Evolutionary conservation across 2,888 invertebrate species (phyloP).

Genomic region (Hypomecis punctinalis): DNA sequence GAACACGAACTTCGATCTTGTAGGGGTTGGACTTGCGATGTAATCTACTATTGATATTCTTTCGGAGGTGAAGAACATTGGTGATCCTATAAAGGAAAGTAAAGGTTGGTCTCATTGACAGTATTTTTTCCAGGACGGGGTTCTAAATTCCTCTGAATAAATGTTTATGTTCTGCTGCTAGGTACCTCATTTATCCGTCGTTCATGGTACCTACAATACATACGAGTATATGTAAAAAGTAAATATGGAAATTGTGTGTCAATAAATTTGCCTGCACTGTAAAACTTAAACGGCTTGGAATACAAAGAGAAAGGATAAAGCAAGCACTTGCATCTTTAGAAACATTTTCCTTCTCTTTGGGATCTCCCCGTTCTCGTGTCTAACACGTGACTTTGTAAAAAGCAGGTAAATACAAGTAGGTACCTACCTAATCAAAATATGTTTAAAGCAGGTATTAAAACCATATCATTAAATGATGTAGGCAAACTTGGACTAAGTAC

Average conservation of each 20-base stretch:
- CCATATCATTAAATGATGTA: not conserved
- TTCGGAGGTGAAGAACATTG: slow-evolving; percentile 87
- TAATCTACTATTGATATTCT: slow-evolving; percentile 87
- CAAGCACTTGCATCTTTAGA: not conserved
- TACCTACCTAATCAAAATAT: not conserved
- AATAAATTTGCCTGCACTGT: not conserved
- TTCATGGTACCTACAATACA: too few relatives aligned
- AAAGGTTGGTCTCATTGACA: too few relatives aligned
- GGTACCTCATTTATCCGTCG: too few relatives aligned
- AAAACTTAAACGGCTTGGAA: not conserved
- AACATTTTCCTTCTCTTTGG: slow-evolving; percentile 10
- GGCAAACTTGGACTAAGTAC: too few relatives aligned
- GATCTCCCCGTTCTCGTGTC: slow-evolving; percentile 1
- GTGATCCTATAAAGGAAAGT: slow-evolving; percentile 77
- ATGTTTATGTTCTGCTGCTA: too few relatives aligned
- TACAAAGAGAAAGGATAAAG: slow-evolving; percentile 1
- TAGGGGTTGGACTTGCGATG: slow-evolving; percentile 88
- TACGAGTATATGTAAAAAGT: too few relatives aligned
- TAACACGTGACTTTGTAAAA: not conserved
- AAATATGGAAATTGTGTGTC: too few relatives aligned
- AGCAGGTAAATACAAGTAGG: not conserved
- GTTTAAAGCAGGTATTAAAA: not conserved
- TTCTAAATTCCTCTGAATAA: too few relatives aligned
- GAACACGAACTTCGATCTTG: slow-evolving; percentile 89
- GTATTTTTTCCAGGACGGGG: too few relatives aligned